phyloP scores from a whole-genome alignment of 2,797 vertebrate genomes.

The Poecile montanus region DNA sequence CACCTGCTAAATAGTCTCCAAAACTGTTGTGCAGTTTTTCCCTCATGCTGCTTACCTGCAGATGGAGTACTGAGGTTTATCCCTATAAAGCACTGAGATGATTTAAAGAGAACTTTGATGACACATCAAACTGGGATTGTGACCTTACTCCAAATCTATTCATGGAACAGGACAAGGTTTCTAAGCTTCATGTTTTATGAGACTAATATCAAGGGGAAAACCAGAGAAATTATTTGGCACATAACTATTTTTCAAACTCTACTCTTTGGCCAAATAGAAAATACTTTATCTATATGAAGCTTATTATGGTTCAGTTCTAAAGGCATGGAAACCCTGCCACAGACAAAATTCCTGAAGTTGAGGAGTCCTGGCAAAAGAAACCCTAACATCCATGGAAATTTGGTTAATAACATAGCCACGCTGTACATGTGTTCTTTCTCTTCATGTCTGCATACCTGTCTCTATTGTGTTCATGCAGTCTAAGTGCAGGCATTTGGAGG shows the following conservation, averaged over 20 bases:
- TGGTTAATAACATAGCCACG: not conserved
- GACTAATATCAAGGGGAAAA: not conserved
- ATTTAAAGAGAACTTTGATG: not conserved
- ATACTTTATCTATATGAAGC: not conserved
- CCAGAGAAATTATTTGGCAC: not conserved
- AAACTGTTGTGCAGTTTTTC: not conserved
- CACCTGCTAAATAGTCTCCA: not conserved
- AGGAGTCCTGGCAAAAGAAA: not conserved
- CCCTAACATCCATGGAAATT: not conserved
- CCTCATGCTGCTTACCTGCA: not conserved
- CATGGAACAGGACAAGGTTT: not conserved
- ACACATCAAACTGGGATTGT: not conserved
- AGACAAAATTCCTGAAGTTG: not conserved
- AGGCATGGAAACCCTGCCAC: not conserved
- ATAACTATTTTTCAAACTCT: not conserved
- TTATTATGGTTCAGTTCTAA: not conserved
- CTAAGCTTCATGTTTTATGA: not conserved
- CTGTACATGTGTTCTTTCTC: not conserved
- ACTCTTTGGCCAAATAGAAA: not conserved
- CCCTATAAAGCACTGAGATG: not conserved
- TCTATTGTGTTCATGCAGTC: not conserved
- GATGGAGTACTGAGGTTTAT: not conserved
- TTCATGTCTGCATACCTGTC: not conserved
- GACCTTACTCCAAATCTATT: not conserved
- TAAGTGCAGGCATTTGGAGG: not conserved